A percentile compares a stretch with the other conserved stretches of the same genome.
These are phyloP conservation scores for Ascaphus truei DNA, from an alignment of 2,113 vertebrate species.

Conservation along the genomic window DNA sequence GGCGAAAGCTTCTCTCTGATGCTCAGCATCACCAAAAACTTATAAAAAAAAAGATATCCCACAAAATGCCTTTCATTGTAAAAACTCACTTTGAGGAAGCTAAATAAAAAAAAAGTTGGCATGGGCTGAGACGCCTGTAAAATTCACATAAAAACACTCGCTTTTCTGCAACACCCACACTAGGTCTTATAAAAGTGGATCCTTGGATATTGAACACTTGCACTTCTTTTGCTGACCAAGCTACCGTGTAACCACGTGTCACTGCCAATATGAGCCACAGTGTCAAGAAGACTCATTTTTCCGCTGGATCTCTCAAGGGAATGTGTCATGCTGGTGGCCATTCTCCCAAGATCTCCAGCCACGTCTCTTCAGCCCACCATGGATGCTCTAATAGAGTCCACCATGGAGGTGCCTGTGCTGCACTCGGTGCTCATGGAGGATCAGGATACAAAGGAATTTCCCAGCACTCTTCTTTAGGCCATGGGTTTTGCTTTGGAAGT, in stretches of 20 bases:
- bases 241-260: background rate
- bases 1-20: background rate
- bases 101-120: background rate
- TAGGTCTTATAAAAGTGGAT: background rate
- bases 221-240: background rate
- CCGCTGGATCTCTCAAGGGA: background rate
- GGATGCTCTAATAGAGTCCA: too few species aligned
- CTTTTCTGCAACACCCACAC: background rate
- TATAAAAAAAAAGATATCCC: background rate
- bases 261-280: background rate
- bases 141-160: background rate
- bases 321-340: background rate
- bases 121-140: background rate
- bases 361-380: background rate
- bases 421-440: background rate
- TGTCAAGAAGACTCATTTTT: background rate
- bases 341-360: background rate
- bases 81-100: constrained; percentile 3
- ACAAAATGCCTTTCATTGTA: background rate
- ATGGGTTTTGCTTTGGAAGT: background rate
- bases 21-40: too few species aligned
- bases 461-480: background rate
- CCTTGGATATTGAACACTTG: background rate
- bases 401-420: too few species aligned
- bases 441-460: background rate